Percentiles rank a stretch among this genome's conserved stretches.
Conservation (phyloP, 2,888 invertebrate species). For the Galerucella calmariensis region DNA sequence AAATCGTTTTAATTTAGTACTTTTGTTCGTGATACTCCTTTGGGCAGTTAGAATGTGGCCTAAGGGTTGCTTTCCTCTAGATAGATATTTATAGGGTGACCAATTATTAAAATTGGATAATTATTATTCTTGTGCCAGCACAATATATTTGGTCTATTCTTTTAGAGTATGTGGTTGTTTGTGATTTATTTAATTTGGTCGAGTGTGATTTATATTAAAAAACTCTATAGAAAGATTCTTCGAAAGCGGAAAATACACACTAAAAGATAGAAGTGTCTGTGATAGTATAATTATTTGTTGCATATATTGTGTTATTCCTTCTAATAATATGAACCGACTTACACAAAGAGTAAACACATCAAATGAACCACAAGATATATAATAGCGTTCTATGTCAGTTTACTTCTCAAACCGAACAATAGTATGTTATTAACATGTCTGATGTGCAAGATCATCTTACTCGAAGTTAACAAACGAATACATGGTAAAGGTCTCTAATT, state of each 20-base stretch:
- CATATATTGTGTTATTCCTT: background rate
- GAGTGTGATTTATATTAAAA: too few relatives aligned
- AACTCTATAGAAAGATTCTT: too few relatives aligned
- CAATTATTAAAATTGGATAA: background rate
- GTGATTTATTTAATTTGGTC: too few relatives aligned
- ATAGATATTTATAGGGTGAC: background rate
- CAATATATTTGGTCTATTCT: too few relatives aligned
- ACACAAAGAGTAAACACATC: background rate
- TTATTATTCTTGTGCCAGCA: too few relatives aligned
- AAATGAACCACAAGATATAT: background rate
- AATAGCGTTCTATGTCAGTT: background rate
- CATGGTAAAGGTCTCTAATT: background rate
- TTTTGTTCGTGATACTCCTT: conserved; percentile 6
- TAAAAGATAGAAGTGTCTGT: too few relatives aligned
- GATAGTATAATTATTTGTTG: too few relatives aligned
- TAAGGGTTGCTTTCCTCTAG: background rate
- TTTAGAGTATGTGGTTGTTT: too few relatives aligned
- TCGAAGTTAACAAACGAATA: background rate
- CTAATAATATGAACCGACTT: background rate
- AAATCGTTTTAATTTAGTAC: conserved; percentile 9
- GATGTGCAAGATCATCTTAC: background rate
- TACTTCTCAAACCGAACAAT: background rate
- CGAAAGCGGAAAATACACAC: too few relatives aligned
- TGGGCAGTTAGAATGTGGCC: conserved; percentile 7
- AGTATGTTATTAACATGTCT: background rate